phyloP scores from a whole-genome alignment of 2,113 vertebrate species.

The Menidia beryllina region DNA sequence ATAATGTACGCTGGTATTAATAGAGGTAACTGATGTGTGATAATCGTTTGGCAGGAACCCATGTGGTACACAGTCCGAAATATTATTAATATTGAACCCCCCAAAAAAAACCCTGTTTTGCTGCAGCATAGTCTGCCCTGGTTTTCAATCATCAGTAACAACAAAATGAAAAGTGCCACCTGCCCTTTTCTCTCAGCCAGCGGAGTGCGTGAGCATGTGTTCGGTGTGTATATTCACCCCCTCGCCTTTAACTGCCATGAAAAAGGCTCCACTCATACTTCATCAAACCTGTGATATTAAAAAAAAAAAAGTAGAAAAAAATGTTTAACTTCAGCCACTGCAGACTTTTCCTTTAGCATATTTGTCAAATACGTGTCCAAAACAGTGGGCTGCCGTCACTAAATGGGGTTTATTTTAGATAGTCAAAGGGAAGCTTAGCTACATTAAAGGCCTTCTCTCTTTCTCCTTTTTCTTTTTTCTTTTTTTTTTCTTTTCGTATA shows the following conservation, averaged over 20 bases:
- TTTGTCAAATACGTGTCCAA: not conserved
- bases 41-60: slow-evolving; percentile 1
- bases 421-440: slow-evolving; percentile 54
- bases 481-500: slow-evolving; percentile 19
- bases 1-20: not conserved
- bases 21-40: not conserved
- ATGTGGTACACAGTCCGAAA: not conserved
- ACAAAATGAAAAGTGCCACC: slow-evolving; percentile 4
- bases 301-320: slow-evolving; percentile 7
- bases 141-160: slow-evolving; percentile 10
- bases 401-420: slow-evolving; percentile 39
- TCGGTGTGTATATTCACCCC: not conserved
- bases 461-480: slow-evolving; percentile 20
- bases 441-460: slow-evolving; percentile 44
- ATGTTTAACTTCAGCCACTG: slow-evolving; percentile 1
- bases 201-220: not conserved
- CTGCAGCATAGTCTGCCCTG: not conserved
- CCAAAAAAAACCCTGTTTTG: not conserved
- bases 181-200: slow-evolving; percentile 6
- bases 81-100: not conserved
- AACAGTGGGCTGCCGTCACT: slow-evolving; percentile 27
- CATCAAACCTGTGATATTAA: slow-evolving; percentile 2
- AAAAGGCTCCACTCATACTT: not conserved
- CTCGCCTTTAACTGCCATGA: not conserved
- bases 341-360: slow-evolving; percentile 17